Base-by-base conservation (phyloP, 2,113 vertebrate genomes). In the Rhinolophus ferrumequinum region DNA sequence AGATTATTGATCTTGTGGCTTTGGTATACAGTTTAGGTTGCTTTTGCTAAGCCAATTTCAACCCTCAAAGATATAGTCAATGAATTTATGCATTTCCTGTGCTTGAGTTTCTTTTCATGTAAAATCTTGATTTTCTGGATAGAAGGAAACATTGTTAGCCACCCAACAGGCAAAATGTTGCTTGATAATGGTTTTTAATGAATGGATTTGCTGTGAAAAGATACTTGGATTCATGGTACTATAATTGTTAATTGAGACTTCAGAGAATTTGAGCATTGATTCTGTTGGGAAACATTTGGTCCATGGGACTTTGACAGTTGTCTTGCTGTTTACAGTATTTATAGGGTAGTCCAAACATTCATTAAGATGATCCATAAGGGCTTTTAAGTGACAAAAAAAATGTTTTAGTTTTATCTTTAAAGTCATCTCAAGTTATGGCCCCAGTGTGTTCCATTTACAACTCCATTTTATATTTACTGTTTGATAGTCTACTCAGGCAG, bases 71-170 rank as follows among this genome's bases (percentile, higher is more conserved):
- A 60, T 38, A 26, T 8, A 33, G 73, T 18, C 30, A 54, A 9
- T 52, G 12, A 22, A 6, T 72, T 10, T 13, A 69, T 91, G 26
- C 11, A 28, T 77, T 96, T 81, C 52, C 33, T 64, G 4, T 69
- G 44, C 50, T 90, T 95, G 24, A 72, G 60, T 90, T 92, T 90
- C 50, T 96, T 73, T 92, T 95, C 33, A 50, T 50, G 38, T 81
- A 81, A 38, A 54, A 94, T 90, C 64, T 95, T 84, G 77, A 47
- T 96, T 90, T 96, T 90, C 83, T 82, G 56, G 9, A 50, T 75
- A 44, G 87, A 92, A 93, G 73, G 76, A 85, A 94, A 77, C 35
- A 62, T 70, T 54, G 7, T 85, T 73, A 87, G 50, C 54, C 28
- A 26, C 33, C 33, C 56, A 54, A 0, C 33, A 52, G 35, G 86